Evolutionary conservation across 35 echinoderm and acorn worm species (phyloP), one percentile per base, ranked within the genome.

Genomic region (Heliocidaris tuberculata): DNA sequence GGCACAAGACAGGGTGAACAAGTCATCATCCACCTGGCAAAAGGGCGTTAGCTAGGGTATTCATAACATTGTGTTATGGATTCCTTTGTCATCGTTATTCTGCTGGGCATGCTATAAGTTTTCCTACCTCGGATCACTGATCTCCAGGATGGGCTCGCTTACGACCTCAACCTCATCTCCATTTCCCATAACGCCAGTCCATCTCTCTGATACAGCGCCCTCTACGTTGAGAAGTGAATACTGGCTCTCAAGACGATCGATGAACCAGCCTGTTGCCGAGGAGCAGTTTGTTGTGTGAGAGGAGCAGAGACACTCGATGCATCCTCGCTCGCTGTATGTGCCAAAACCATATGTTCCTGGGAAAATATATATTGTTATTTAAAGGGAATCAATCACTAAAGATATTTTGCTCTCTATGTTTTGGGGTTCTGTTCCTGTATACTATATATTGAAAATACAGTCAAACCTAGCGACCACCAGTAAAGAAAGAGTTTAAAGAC

Each of bases 281-380:
- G 90, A 96, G 61, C 98, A 99, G 94, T 97, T 96, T 30, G 60
- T 59, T 12, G 90, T 92, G 65, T 97, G 98, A 2, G 94, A 95
- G n/a, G 98, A 99, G 52, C 98, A 99, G 12, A 96, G 70, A 95
- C 98, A 99, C 10, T 59, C 86, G 31, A 97, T 96, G 60, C 98
- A 97, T 17, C 98, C 98, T 16, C 94, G 93, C 92, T 97, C 97
- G 87, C 97, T 97, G 93, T 95, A 97, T 2, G 97, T 85, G 32
- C 98, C 98, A 96, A 97, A 99, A 32, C 97, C 97, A 86, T 97
- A 99, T 13, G 96, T 95, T 48, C 88, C 98, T 99, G 71, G 35
- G 27, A 89, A 48, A 85, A 54, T 89, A 49, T 86, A 48, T n/a
- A 50, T 24, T 0, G n/a, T n/a, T n/a, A n/a, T n/a, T n/a, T n/a